Percentiles rank a stretch among this genome's conserved stretches.
Conservation (phyloP, 2,888 invertebrate genomes). For the Suillia variegata region DNA sequence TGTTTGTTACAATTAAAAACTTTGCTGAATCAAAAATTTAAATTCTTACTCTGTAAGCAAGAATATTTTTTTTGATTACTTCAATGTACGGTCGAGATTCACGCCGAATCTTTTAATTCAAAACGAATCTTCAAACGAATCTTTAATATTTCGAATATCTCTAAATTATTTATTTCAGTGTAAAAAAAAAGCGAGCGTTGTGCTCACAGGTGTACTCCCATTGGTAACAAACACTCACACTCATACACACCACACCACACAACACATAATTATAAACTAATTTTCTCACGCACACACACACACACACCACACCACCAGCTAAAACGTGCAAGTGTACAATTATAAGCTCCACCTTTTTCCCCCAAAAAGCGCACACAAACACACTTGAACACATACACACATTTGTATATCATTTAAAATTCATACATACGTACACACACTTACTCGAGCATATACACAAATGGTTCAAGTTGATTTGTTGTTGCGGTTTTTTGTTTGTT, state of each 20-base stretch:
- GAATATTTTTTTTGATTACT: too few relatives aligned
- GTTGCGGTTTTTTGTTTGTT: neutral
- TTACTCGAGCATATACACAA: too few relatives aligned
- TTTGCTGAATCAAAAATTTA: too few relatives aligned
- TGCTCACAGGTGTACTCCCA: conserved; percentile 2
- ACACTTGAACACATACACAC: conserved; percentile 21
- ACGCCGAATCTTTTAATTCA: too few relatives aligned
- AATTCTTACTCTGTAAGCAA: too few relatives aligned
- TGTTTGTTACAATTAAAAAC: too few relatives aligned
- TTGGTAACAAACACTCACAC: neutral
- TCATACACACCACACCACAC: neutral
- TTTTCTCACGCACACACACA: neutral
- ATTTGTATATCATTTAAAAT: conserved; percentile 42
- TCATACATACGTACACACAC: too few relatives aligned
- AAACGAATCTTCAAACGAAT: too few relatives aligned
- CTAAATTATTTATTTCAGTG: too few relatives aligned
- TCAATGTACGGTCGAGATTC: too few relatives aligned
- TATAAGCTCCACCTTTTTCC: conserved; percentile 46
- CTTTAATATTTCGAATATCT: too few relatives aligned
- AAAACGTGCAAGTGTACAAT: neutral
- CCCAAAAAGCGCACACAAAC: conserved; percentile 18
- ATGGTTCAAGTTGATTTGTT: conserved; percentile 44
- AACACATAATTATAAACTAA: neutral
- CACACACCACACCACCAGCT: neutral
- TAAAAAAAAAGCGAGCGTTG: too few relatives aligned